Conservation (phyloP, 2,888 invertebrate species). For the Cetonia aurata region DNA sequence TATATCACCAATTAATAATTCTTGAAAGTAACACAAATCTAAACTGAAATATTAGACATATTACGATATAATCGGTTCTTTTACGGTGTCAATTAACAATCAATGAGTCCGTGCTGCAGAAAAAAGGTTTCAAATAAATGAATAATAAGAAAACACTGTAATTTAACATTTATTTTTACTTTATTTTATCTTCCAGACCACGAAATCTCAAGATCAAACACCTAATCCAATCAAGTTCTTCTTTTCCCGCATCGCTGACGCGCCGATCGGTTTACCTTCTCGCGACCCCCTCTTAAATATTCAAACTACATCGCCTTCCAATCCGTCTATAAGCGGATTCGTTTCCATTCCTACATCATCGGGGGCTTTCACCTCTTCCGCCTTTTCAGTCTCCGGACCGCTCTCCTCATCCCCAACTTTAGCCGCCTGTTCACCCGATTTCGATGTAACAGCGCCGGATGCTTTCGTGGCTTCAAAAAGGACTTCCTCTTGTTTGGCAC, state of each 20-base stretch:
- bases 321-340: conserved; percentile 1
- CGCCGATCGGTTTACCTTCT: not conserved
- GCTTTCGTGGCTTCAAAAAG: not conserved
- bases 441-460: not conserved
- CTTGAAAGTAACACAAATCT: no score
- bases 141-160: no score
- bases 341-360: conserved; percentile 2
- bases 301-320: conserved; percentile 19
- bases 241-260: not conserved
- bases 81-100: no score
- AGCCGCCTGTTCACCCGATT: not conserved
- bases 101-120: no score
- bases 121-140: no score
- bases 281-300: conserved; percentile 9
- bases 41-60: no score
- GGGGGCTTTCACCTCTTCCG: not conserved
- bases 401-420: not conserved
- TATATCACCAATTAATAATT: no score
- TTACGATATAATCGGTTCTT: no score
- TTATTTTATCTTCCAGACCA: no score
- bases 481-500: conserved; percentile 7
- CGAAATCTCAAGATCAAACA: no score
- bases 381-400: not conserved
- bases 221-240: no score
- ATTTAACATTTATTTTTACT: no score